Percentiles rank a stretch among this genome's conserved stretches.
phyloP scores from a whole-genome alignment of 2,113 vertebrate species.

The Callopanchax toddi region DNA sequence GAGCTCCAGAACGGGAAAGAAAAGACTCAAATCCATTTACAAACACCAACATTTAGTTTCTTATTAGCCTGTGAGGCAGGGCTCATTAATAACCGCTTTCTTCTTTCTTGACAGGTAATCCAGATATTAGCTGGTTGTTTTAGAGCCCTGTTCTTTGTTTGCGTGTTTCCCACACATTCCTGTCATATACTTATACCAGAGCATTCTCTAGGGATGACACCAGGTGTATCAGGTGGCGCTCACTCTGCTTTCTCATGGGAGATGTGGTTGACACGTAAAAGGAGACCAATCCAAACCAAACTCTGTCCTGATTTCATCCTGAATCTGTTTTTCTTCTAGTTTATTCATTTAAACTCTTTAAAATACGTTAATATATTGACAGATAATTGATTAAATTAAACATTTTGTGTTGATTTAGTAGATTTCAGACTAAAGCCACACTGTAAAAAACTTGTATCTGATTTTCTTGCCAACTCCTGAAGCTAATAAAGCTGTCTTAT shows the following conservation, averaged over 20 bases:
- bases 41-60: neutral
- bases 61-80: neutral
- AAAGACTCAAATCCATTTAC: too few relatives aligned
- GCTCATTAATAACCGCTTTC: neutral
- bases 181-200: constrained; percentile 15
- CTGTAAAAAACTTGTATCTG: constrained; percentile 2
- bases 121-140: constrained; percentile 12
- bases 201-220: constrained; percentile 20
- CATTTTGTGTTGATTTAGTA: neutral
- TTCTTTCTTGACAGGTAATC: constrained; percentile 5
- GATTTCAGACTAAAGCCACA: neutral
- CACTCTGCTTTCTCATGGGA: constrained; percentile 38
- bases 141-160: neutral
- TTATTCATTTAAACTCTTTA: neutral
- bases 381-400: neutral
- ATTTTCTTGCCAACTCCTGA: neutral
- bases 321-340: accelerated
- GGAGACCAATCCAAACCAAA: neutral
- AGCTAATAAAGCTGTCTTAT: constrained; percentile 32
- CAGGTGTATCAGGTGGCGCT: constrained; percentile 53
- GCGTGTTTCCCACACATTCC: constrained; percentile 65
- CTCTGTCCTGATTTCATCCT: neutral
- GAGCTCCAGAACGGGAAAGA: neutral
- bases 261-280: constrained; percentile 5
- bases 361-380: too few relatives aligned